Conservation (phyloP, 2,888 invertebrate species). For the Caenorhabditis imperialis region DNA sequence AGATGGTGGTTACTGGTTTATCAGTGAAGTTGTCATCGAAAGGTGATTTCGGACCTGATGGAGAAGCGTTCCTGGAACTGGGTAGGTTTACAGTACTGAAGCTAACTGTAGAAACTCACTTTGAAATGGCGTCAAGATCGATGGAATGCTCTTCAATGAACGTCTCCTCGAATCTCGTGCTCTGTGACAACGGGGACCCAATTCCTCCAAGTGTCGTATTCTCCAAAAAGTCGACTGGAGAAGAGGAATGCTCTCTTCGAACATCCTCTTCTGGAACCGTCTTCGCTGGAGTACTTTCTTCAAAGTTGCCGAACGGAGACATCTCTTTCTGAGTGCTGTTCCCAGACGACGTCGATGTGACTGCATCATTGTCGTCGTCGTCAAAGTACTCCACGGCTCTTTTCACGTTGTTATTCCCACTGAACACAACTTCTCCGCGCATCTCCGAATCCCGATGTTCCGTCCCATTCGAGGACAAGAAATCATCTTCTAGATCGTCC, state of each 20-base stretch:
- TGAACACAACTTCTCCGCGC: constrained; percentile 39
- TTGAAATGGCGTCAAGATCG: constrained; percentile 49
- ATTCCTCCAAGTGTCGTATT: constrained; percentile 48
- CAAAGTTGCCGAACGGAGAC: constrained; percentile 56
- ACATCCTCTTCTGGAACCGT: neutral
- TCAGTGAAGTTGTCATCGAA: constrained; percentile 53
- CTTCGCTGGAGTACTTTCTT: constrained; percentile 23
- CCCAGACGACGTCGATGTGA: constrained; percentile 62
- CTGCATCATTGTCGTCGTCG: constrained; percentile 50
- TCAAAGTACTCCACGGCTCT: constrained; percentile 56
- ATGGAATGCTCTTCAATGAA: constrained; percentile 59
- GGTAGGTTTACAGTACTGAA: neutral
- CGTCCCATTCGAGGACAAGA: constrained; percentile 31
- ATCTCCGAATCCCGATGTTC: constrained; percentile 19
- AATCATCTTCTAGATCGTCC: constrained; percentile 46
- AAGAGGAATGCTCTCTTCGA: constrained; percentile 8
- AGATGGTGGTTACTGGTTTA: constrained; percentile 2
- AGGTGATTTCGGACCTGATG: constrained; percentile 35
- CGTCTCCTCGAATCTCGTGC: constrained; percentile 57
- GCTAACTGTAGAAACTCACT: constrained; percentile 13
- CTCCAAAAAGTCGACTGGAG: constrained; percentile 34
- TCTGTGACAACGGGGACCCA: constrained; percentile 61
- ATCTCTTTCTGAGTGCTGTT: constrained; percentile 62
- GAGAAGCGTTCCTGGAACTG: constrained; percentile 14
- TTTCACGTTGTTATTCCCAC: constrained; percentile 54